Base-by-base conservation (phyloP, 2,797 vertebrate genomes). In the Sebastes itinus region DNA sequence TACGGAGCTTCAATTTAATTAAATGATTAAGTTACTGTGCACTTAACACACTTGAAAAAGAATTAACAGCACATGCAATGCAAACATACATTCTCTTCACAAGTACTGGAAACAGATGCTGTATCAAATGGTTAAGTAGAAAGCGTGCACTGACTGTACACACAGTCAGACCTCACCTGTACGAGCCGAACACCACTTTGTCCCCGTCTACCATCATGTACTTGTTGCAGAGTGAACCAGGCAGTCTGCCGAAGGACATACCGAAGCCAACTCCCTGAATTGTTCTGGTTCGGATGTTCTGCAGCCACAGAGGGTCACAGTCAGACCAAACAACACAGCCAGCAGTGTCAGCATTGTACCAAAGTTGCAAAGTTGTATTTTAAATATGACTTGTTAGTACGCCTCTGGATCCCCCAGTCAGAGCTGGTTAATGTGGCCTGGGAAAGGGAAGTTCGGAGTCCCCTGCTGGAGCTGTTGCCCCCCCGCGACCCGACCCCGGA, bases 151-250 rank as follows among this genome's bases (percentile, higher is more conserved):
- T 23, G 28, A 46, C 42, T 18, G 42, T 46, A 16, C 22, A 64
- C 23, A 77, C 7, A 60, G 11, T 62, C 3, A 49, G 16, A 10
- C 0, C 90, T 88, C 73, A 96, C 98, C 98, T 99, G 94, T 98
- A 99, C 1, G 98, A 97, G 38, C 98, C 98, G 22, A 97, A 98
- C 83, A 96, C 88, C 8, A 98, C 98, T 92, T 98, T 98, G 59
- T 99, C 97, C 63, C 97, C 98, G 69, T 99, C 98, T 4, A 99
- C 95, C 95, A 99, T 95, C 92, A 99, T 96, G 95, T 99, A 99
- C 75, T 96, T 97, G 9, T 95, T 96, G 64, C 95, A 93, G 77
- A 99, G 4, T 0, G 95, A 95, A 18, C 98, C 98, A 20, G 93
- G 96, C 46, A 99, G 92, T 86, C 94, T 96, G 27, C 98, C 98